Base-by-base conservation (phyloP, 1,140 invertebrate species). In the Drosophila parvula region DNA sequence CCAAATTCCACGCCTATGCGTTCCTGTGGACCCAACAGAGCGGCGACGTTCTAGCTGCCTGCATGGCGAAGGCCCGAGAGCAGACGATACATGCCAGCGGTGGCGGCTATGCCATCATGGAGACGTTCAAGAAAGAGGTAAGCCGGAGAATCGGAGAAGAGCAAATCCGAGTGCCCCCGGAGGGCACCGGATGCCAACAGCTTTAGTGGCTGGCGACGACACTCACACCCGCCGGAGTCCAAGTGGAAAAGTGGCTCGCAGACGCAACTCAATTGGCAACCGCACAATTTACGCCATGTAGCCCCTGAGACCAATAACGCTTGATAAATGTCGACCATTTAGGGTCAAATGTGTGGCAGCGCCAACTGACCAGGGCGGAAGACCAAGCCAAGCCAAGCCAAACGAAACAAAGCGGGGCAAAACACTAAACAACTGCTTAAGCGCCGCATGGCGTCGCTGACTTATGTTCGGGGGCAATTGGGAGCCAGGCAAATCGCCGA, bases 271-370 rank as follows among this genome's bases (percentile, higher is more conserved):
- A 81, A 89, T 89, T 89, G 84, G 84, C 84, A 89, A 83, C 83
- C 83, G 78, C 84, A 89, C 84, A 89, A 89, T 89, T 89, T 89
- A 89, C 84, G 84, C 82, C 74, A 67, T 78, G 81, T 84, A 84
- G 65, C 89, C 88, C 89, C 79, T 79, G 89, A 91, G 89, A 91
- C 89, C 84, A 90, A 91, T 91, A 91, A 91, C 81, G 79, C 74
- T 91, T 91, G 89, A 91, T 91, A 91, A 91, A 91, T 91, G 89
- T 82, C 73, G 81, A 81, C 74, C 81, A 91, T 91, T 89, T 89
- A 89, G 84, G 84, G 84, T 89, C 84, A 89, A 89, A 89, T 89
- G 84, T 89, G 80, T 84, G 78, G 70, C 77, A 50, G 64, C 48
- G 41, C 28, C 36, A 56, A 62, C 22, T 65, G 77, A 68, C 69